Base-by-base conservation (phyloP, 2,888 invertebrate genomes). In the Dynastes maya region DNA sequence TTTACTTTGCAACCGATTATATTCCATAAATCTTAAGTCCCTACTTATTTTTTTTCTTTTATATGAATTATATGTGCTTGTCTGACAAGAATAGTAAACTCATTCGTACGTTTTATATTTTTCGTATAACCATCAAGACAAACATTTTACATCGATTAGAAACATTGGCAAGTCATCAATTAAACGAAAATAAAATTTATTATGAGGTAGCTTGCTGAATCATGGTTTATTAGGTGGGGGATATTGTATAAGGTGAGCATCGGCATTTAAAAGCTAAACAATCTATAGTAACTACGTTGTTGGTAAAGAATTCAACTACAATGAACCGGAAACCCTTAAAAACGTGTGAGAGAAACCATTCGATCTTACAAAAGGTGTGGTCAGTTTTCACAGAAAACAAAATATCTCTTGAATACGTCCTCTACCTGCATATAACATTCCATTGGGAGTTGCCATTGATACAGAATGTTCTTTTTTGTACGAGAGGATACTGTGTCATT, bases 311-410 rank as follows among this genome's bases (percentile, higher is more conserved):
- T 86, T 85, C 85, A 81, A 72, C 83, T 84, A 88, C 88, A 88
- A 88, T 85, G 84, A 84, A 88, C 88, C 88, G 88, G 88, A 89
- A 88, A 88, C 88, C 87, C 86, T 88, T 86, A 87, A 88, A 58
- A 88, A 87, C 86, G 87, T 87, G 88, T 87, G 87, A 87, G 87
- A 88, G 86, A 87, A 85, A 86, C 86, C 85, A 86, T 86, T 87
- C 84, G 85, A 84, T 83, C 83, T 83, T 82, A 87, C 87, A 87
- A 88, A 87, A 88, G 88, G 88, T 88, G 88, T 88, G 88, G 88
- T 88, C 88, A 88, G 87, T 88, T 88, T 88, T 88, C 87, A 88
- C 86, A 88, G 88, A 88, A 88, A 88, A 88, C 88, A 88, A 88
- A 88, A 87, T 86, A 84, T 83, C 82, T 82, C 82, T 81, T 82